Evolutionary conservation across 2,888 invertebrate genomes (phyloP).

Genomic region (Aplocera efformata): DNA sequence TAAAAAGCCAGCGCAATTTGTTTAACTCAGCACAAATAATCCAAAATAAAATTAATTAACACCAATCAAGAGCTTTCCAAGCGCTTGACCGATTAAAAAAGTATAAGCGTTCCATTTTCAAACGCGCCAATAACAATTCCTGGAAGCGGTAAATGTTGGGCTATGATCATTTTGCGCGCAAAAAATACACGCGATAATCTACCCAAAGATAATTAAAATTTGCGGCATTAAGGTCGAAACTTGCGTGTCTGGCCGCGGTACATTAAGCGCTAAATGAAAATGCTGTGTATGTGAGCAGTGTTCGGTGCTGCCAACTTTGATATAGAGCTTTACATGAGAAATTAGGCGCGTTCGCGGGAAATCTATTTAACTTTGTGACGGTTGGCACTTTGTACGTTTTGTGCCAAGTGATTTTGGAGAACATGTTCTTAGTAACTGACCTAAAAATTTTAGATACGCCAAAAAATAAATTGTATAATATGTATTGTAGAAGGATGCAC

Average conservation of each 20-base stretch:
- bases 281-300: conserved; percentile 24
- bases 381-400: conserved; percentile 3
- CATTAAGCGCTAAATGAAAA: conserved; percentile 43
- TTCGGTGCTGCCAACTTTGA: conserved; percentile 26
- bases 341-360: conserved; percentile 18
- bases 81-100: conserved; percentile 13
- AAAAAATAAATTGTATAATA: too few relatives aligned
- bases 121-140: conserved; percentile 17
- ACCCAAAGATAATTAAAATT: conserved; percentile 33
- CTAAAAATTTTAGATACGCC: too few relatives aligned
- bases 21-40: too few relatives aligned
- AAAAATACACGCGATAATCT: conserved; percentile 31
- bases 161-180: conserved; percentile 25
- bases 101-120: conserved; percentile 22
- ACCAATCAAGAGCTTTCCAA: conserved; percentile 8
- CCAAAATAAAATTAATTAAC: conserved; percentile 6
- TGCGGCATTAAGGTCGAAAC: conserved; percentile 25
- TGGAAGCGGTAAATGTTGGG: conserved; percentile 9
- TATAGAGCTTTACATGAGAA: conserved; percentile 22
- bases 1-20: too few relatives aligned
- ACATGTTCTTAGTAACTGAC: too few relatives aligned
- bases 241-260: conserved; percentile 27
- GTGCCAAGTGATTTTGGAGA: neutral
- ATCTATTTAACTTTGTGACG: conserved; percentile 13
- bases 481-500: too few relatives aligned